phyloP scores from a whole-genome alignment of 1,140 invertebrate species.

The Bombus polaris region DNA sequence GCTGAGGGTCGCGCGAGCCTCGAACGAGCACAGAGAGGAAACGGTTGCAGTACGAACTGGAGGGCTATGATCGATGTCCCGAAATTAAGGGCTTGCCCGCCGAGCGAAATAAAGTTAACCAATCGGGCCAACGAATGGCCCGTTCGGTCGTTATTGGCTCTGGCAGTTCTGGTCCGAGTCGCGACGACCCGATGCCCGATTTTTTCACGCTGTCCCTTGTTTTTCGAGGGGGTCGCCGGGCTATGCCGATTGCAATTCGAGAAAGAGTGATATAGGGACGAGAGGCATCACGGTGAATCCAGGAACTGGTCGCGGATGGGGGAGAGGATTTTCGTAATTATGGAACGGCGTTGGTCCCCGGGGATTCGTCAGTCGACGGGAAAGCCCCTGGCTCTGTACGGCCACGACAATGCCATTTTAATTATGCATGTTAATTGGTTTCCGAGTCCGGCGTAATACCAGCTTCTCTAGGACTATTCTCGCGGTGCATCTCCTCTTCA shows the following conservation, averaged over 20 bases:
- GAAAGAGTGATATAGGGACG: conserved; percentile 53
- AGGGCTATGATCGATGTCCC: conserved; percentile 74
- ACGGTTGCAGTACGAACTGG: conserved; percentile 19
- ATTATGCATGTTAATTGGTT: conserved; percentile 83
- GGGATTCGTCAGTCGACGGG: conserved; percentile 75
- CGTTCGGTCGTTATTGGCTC: conserved; percentile 70
- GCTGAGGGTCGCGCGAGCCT: conserved; percentile 53
- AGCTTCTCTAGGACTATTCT: conserved; percentile 72
- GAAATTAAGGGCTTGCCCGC: conserved; percentile 75
- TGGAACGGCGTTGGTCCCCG: conserved; percentile 75
- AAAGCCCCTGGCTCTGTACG: conserved; percentile 67
- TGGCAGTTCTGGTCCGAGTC: conserved; percentile 52
- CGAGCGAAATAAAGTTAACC: conserved; percentile 77
- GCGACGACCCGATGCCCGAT: conserved; percentile 67
- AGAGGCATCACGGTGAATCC: neutral
- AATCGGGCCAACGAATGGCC: conserved; percentile 69
- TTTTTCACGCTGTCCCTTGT: conserved; percentile 58
- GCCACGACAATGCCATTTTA: conserved; percentile 80
- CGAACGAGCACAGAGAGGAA: conserved; percentile 28
- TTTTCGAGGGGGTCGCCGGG: conserved; percentile 24
- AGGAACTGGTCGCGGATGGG: conserved; percentile 30
- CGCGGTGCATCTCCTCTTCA: conserved; percentile 48
- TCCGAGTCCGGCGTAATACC: conserved; percentile 73
- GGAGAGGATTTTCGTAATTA: conserved; percentile 75
- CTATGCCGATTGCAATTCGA: conserved; percentile 46